Evolutionary conservation across 2,113 vertebrate species (phyloP), one percentile per base, ranked within the genome.

Genomic region (Myiopsitta monachus): DNA sequence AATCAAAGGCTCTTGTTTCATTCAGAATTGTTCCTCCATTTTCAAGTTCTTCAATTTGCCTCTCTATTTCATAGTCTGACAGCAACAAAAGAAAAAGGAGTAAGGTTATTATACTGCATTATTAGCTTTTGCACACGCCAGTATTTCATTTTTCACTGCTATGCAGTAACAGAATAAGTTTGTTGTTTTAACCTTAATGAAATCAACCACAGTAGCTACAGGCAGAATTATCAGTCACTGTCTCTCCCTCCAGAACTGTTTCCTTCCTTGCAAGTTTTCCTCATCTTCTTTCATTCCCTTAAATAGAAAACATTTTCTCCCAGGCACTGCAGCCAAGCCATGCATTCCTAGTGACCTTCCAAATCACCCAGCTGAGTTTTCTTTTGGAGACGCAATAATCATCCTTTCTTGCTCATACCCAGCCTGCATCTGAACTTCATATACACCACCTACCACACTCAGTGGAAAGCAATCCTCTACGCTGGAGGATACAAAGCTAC

Each of bases 31-130:
- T 96, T 51, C 98, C 98, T 94, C 99, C 99, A 73, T 97, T 98
- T 97, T 98, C 97, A 87, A 99, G 97, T 92, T 99, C 97, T 63
- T 94, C 94, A 83, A 98, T 99, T 98, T 99, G 99, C 89, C 99
- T 99, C 97, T 98, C 98, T 97, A 99, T 99, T 99, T 99, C 99
- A 95, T 98, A 99, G 97, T 99, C 99, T 99, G 97, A 73, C 43
- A 95, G 96, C 93, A 97, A 76, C 26, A 80, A 83, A 97, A 92
- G 31, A 94, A 41, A 95, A 74, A 41, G 84, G 69, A 87, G 36
- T 91, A 86, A 92, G 75, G 43, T 86, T 73, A 33, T 84, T 94
- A 72, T 46, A 85, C 39, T 75, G 66, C 24, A 77, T 10, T 82
- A n/a, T 69, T 80, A 88, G 78, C 63, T 95, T 96, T 70, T 63